A percentile compares a stretch with the other conserved stretches of the same genome.
Evolutionary conservation across 2,113 vertebrate genomes (phyloP).

Genomic region (Pteruthius melanotis): DNA sequence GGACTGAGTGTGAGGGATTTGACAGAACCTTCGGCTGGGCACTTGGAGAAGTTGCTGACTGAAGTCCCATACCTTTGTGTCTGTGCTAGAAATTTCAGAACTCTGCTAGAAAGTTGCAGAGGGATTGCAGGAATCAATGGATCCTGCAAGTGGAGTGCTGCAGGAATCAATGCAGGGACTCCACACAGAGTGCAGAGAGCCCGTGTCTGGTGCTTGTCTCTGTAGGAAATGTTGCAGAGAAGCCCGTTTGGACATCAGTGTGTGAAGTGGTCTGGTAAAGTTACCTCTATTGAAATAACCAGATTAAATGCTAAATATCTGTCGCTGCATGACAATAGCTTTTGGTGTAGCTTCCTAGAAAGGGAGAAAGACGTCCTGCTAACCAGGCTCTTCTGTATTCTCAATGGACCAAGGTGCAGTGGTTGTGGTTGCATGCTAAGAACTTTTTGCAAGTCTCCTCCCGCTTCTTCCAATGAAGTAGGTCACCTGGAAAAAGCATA

Average conservation of each 20-base stretch:
- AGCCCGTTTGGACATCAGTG: background rate
- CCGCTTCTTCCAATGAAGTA: background rate
- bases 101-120: fast-evolving
- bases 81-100: background rate
- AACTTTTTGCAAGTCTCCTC: background rate
- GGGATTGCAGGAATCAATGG: background rate
- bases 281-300: background rate
- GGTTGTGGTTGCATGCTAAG: background rate
- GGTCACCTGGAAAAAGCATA: background rate
- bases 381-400: background rate
- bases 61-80: background rate
- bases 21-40: background rate
- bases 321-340: background rate
- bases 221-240: background rate
- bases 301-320: background rate
- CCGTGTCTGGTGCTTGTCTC: background rate
- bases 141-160: background rate
- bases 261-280: background rate
- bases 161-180: background rate
- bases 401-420: background rate
- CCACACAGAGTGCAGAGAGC: fast-evolving
- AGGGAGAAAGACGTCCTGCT: background rate
- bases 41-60: background rate
- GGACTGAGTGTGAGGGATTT: background rate
- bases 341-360: background rate